Evolutionary conservation across 2,888 invertebrate genomes (phyloP), one percentile per base, ranked within the genome.

Genomic region (Eupelmus urozonus): DNA sequence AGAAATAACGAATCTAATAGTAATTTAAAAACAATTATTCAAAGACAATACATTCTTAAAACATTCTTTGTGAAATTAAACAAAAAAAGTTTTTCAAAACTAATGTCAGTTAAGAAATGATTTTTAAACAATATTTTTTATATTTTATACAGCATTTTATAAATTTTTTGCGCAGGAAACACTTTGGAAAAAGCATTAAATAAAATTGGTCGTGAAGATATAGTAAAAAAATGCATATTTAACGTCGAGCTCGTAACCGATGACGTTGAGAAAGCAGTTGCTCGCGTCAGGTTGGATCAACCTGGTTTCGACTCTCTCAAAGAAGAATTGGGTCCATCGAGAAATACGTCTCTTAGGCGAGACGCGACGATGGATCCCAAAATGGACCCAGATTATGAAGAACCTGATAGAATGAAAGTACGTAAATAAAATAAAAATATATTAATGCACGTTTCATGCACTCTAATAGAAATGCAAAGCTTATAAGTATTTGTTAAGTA

Each of bases 201-300:
- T 80, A 93, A 94, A 87, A 96, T 97, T 71, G 94, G 94, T 57
- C 92, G 97, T 49, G 94, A 94, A 81, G 97, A 97, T 89, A 95
- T 97, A 82, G 95, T 96, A 0, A 93, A 94, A 77, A 94, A 94
- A 86, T 95, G 95, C 88, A 94, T 90, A 82, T 92, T 93, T 84
- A 95, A 95, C 85, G 92, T 95, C n/a, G 94, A 95, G 86, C 90
- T 94, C 20, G 95, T 96, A 1, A 95, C 95, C 0, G 95, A 96
- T 88, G 94, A 95, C 84, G 92, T 92, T 9, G 90, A 90, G 80
- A 90, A 90, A 83, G 91, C 92, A 62, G 92, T 92, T 62, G 93
- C 92, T 51, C 92, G 92, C 86, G 92, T 91, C 66, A 90, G 88
- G 82, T 86, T 91, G 62, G 91, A 91, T 84, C 90, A 90, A 81